Evolutionary conservation across 53 echinoderm and acorn worm species (phyloP).

Genomic region (Actinopyga echinites): DNA sequence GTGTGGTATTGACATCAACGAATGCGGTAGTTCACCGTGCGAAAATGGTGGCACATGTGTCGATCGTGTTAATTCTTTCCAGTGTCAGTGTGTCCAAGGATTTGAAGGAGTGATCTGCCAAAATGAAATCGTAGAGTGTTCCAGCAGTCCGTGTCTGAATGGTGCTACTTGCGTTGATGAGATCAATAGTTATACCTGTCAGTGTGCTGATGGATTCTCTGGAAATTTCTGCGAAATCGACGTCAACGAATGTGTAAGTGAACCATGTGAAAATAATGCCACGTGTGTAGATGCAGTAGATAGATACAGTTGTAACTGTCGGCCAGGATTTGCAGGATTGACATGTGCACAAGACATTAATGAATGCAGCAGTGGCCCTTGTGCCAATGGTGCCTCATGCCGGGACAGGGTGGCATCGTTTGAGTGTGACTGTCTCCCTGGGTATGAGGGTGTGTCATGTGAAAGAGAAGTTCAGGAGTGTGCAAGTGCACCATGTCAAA

Average conservation of each 20-base stretch:
- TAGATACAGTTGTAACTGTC: slow-evolving; percentile 49
- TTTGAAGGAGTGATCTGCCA: not conserved
- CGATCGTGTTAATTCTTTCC: slow-evolving; percentile 7
- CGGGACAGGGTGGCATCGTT: slow-evolving; percentile 45
- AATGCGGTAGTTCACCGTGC: not conserved
- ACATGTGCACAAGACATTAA: slow-evolving; percentile 51
- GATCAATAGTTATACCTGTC: slow-evolving; percentile 29
- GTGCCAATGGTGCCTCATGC: slow-evolving; percentile 57
- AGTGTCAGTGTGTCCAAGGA: not conserved
- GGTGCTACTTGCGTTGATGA: slow-evolving; percentile 41
- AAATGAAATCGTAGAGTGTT: not conserved
- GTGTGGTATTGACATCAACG: not conserved
- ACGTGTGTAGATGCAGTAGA: slow-evolving; percentile 56
- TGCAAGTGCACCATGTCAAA: slow-evolving; percentile 51
- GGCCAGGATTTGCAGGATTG: slow-evolving; percentile 40
- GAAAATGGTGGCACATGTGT: slow-evolving; percentile 7
- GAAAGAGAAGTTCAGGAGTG: slow-evolving; percentile 48
- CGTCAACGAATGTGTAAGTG: slow-evolving; percentile 48
- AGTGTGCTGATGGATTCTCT: slow-evolving; percentile 47
- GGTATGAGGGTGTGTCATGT: slow-evolving; percentile 45
- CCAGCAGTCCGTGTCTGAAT: not conserved
- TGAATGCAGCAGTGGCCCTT: slow-evolving; percentile 64
- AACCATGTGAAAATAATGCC: slow-evolving; percentile 56
- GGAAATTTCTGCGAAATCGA: slow-evolving; percentile 55
- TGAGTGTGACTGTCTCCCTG: slow-evolving; percentile 53